A percentile compares a stretch with the other conserved stretches of the same genome.
phyloP scores from a whole-genome alignment of 2,888 invertebrate species.

The Ptychoptera albimana region DNA sequence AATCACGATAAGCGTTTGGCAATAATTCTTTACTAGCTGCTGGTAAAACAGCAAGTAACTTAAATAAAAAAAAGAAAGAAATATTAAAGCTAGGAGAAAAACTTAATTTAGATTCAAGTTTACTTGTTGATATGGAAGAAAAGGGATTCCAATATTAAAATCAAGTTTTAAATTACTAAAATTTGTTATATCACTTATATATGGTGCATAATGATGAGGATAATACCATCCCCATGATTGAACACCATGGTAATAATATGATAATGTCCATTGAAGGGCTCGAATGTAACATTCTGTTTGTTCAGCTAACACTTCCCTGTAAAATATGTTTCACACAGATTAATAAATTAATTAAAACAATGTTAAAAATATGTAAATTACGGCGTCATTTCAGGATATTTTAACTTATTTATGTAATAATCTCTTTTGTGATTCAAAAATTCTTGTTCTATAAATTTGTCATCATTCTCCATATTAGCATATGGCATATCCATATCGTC shows the following conservation, averaged over 20 bases:
- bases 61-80: conserved; percentile 15
- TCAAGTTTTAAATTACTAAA: conserved; percentile 63
- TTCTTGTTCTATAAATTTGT: conserved; percentile 47
- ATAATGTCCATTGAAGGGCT: conserved; percentile 91
- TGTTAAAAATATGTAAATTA: conserved; percentile 29
- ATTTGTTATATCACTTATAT: conserved; percentile 78
- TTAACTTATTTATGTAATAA: conserved; percentile 84
- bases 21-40: conserved; percentile 66
- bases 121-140: conserved; percentile 82
- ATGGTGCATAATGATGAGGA: conserved; percentile 94
- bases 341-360: neutral
- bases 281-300: conserved; percentile 82
- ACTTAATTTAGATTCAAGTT: conserved; percentile 4
- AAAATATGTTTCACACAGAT: conserved; percentile 13
- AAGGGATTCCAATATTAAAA: conserved; percentile 74
- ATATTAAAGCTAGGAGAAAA: neutral
- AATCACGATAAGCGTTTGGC: conserved; percentile 57
- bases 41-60: conserved; percentile 75
- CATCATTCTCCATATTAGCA: conserved; percentile 32
- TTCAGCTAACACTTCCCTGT: conserved; percentile 55
- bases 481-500: conserved; percentile 13
- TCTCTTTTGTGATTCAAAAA: conserved; percentile 73
- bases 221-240: conserved; percentile 98
- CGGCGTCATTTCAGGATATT: conserved; percentile 62
- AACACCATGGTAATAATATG: conserved; percentile 93